phyloP scores from a whole-genome alignment of 2,797 vertebrate genomes.

The Malacoctenus gilli region DNA sequence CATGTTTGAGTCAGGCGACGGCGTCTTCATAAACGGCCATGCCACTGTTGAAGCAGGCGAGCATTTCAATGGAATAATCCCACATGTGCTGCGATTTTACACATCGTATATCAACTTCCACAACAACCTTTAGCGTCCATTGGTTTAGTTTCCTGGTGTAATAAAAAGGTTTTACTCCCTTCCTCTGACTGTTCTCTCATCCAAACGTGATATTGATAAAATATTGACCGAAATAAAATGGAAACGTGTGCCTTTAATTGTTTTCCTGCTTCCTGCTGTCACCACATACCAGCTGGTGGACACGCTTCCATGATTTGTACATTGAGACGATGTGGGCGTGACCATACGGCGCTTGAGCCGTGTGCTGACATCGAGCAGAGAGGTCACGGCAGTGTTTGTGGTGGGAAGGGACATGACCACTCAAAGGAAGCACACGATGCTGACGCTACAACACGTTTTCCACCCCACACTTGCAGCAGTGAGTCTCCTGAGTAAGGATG shows the following conservation, averaged over 20 bases:
- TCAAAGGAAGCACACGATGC: slow-evolving; percentile 71
- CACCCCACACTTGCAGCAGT: slow-evolving; percentile 68
- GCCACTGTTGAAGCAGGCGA: too few species aligned
- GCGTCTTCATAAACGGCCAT: too few species aligned
- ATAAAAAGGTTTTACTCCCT: too few species aligned
- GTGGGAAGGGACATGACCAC: slow-evolving; percentile 41
- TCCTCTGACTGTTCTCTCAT: too few species aligned
- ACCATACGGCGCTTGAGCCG: background rate
- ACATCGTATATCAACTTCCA: too few species aligned
- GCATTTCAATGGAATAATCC: too few species aligned
- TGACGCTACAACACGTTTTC: slow-evolving; percentile 71
- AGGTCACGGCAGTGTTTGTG: slow-evolving; percentile 5
- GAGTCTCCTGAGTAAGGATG: slow-evolving; percentile 77
- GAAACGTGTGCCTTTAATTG: background rate
- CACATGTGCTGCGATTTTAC: too few species aligned
- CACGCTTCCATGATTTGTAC: slow-evolving; percentile 8
- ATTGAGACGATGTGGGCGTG: slow-evolving; percentile 31
- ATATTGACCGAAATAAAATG: background rate
- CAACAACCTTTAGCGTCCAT: too few species aligned
- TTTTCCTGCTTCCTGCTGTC: background rate
- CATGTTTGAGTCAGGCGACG: too few species aligned
- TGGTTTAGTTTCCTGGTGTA: too few species aligned
- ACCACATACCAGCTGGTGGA: slow-evolving; percentile 14
- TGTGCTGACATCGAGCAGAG: background rate
- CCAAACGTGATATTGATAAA: too few species aligned